Percentiles rank a stretch among this genome's conserved stretches.
Evolutionary conservation across 2,888 invertebrate genomes (phyloP).

Genomic region (Dryococelus australis): DNA sequence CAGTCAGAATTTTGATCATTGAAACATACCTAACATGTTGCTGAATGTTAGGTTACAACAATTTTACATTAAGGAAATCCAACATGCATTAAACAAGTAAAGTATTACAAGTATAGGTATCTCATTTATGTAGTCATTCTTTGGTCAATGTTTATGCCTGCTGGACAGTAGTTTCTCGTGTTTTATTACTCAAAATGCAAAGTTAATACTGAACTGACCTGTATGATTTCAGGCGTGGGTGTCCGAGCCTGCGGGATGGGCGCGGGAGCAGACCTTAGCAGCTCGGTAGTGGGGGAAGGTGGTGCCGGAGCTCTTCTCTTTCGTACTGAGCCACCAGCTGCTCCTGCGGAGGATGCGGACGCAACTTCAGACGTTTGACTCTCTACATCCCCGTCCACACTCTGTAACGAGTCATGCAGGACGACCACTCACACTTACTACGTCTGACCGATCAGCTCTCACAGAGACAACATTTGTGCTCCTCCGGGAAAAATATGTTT

Average conservation of each 20-base stretch:
- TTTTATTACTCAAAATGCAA: too few species aligned
- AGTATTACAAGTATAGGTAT: too few species aligned
- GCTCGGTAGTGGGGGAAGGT: constrained; percentile 42
- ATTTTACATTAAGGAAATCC: too few species aligned
- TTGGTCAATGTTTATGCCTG: too few species aligned
- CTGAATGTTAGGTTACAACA: too few species aligned
- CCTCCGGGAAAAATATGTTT: neutral
- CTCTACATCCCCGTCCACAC: constrained; percentile 48
- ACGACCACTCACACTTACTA: constrained; percentile 39
- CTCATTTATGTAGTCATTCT: too few species aligned
- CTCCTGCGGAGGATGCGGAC: constrained; percentile 47
- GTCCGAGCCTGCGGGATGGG: constrained; percentile 54
- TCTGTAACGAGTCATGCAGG: constrained; percentile 47
- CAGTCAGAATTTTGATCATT: too few species aligned
- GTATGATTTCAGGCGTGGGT: constrained; percentile 59
- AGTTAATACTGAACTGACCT: constrained; percentile 52
- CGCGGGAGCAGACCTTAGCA: constrained; percentile 50
- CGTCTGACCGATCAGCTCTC: constrained; percentile 17
- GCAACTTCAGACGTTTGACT: constrained; percentile 45
- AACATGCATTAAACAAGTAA: too few species aligned
- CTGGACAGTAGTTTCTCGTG: too few species aligned
- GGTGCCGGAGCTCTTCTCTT: constrained; percentile 43
- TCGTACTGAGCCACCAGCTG: constrained; percentile 42
- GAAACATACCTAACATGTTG: too few species aligned
- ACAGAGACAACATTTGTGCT: constrained; percentile 12